Conservation (phyloP, 2,888 invertebrate species). For the Drosophila paramelanica region DNA sequence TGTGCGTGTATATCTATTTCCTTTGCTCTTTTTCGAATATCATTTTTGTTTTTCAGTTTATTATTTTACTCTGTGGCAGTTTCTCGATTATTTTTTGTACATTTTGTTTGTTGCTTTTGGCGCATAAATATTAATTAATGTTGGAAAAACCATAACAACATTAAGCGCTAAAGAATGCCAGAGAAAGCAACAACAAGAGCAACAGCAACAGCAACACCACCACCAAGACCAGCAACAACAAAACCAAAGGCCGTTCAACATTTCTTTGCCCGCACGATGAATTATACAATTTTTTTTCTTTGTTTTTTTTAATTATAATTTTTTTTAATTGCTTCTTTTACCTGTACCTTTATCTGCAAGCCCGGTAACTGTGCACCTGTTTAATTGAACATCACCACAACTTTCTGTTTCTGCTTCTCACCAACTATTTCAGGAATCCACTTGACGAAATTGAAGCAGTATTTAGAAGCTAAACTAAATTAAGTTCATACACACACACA, state of each 20-base stretch:
- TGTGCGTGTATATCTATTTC: constrained; percentile 33
- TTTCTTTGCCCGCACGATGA: constrained; percentile 20
- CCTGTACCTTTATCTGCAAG: constrained; percentile 20
- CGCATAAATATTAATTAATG: constrained; percentile 76
- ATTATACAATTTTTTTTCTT: constrained; percentile 14
- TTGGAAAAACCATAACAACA: constrained; percentile 57
- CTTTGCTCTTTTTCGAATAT: constrained; percentile 30
- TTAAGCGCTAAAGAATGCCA: constrained; percentile 26
- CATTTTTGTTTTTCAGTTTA: constrained; percentile 49
- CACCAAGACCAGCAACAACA: constrained; percentile 21
- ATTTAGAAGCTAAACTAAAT: constrained; percentile 83
- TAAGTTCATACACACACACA: constrained; percentile 47
- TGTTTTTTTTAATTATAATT: constrained; percentile 17
- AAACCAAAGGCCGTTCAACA: constrained; percentile 35
- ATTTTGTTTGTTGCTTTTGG: constrained; percentile 55
- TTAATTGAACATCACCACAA: constrained; percentile 60
- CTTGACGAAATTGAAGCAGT: constrained; percentile 85
- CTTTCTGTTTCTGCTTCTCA: constrained; percentile 68
- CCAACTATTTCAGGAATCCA: constrained; percentile 84
- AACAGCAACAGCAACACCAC: constrained; percentile 21
- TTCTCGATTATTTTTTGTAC: constrained; percentile 44
- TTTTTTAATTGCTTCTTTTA: constrained; percentile 10
- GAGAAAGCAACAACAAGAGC: constrained; percentile 15
- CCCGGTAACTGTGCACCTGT: constrained; percentile 40
- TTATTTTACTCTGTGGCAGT: constrained; percentile 42